These are phyloP conservation scores for Coptotermes formosanus DNA, from an alignment of 1,140 invertebrate genomes.

Conservation along the genomic window DNA sequence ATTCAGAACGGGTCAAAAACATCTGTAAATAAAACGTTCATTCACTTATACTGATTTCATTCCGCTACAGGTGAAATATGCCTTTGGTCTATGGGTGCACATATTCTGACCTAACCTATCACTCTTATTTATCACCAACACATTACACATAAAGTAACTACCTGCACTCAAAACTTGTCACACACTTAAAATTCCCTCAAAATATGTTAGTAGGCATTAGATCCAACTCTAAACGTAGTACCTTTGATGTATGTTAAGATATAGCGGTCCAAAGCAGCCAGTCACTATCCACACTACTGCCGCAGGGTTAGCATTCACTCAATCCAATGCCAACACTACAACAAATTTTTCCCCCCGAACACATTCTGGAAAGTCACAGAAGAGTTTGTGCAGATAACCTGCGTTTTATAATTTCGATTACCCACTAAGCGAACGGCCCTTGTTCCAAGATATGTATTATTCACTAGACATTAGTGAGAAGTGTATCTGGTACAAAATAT, in stretches of 20 bases:
- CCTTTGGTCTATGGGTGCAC: background rate
- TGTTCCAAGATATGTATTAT: too few species aligned
- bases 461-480: too few species aligned
- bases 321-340: background rate
- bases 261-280: background rate
- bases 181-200: background rate
- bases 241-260: background rate
- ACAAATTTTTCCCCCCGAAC: background rate
- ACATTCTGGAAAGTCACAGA: too few species aligned
- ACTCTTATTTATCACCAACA: background rate
- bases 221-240: background rate
- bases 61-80: background rate
- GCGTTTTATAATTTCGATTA: too few species aligned
- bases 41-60: background rate
- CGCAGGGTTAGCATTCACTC: background rate
- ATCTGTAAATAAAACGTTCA: conserved; percentile 63
- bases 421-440: too few species aligned
- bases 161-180: background rate
- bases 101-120: background rate
- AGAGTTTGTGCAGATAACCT: too few species aligned
- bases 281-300: background rate
- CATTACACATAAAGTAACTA: background rate
- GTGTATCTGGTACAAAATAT: too few species aligned
- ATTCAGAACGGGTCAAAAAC: conserved; percentile 99
- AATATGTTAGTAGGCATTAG: background rate